Evolutionary conservation across 2,113 vertebrate genomes (phyloP), one percentile per base, ranked within the genome.

Genomic region (Gorsachius goisagi): DNA sequence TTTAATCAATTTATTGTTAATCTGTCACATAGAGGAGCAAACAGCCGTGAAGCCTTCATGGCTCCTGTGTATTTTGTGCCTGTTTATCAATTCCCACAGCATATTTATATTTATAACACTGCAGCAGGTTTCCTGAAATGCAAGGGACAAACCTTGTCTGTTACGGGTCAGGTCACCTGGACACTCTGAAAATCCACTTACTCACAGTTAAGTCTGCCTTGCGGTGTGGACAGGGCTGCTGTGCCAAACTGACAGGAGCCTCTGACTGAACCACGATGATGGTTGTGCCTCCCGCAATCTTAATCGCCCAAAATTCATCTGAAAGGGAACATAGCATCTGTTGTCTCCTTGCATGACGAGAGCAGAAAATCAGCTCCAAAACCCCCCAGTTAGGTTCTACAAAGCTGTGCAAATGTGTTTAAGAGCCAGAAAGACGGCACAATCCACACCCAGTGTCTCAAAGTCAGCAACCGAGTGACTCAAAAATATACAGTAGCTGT

Each of bases 141-240:
- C 24, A 62, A 62, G 13, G 23, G 33, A 56, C 72, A 73, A 77
- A 53, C 32, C 20, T 75, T 35, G 23, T 67, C 35, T 72, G 35
- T 53, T 21, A 75, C 23, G 71, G 23, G 55, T 45, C n/a, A 87
- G 50, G 28, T 58, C 37, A 50, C 49, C 44, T 2, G 6, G 22
- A 15, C 21, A 18, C 37, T 75, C 52, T 41, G 75, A 79, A 85
- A 90, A 85, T 7, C 21, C 21, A 35, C 33, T 18, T 28, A 39
- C 28, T 74, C 45, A 37, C 21, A 75, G 52, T 39, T 74, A 53
- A 69, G 72, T 33, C 52, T 75, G 20, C 71, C 49, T 76, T 22
- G 37, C 0, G 0, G 12, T 20, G 17, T n/a, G 52, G 44, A 53
- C 27, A 41, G 32, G n/a, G 17, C 49, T 93, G 58, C 58, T 37